Evolutionary conservation across 2,113 vertebrate genomes (phyloP).

Genomic region (Nannospalax galili): DNA sequence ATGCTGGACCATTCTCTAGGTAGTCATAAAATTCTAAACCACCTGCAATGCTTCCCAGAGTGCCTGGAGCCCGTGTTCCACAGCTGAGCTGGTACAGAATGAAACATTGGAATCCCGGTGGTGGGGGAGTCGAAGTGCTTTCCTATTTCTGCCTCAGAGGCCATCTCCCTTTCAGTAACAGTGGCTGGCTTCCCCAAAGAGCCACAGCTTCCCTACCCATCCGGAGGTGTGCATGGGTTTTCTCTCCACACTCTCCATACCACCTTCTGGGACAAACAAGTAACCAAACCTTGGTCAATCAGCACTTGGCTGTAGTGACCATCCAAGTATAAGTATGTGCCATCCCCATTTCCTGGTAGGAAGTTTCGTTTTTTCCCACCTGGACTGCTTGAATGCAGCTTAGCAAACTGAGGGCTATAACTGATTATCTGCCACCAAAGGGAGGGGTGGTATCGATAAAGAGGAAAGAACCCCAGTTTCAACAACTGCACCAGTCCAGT

Average conservation of each 20-base stretch:
- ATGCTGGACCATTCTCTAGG: not conserved
- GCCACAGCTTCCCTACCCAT: not conserved
- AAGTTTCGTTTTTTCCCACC: not conserved
- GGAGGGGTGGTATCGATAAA: not conserved
- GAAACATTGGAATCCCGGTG: not conserved
- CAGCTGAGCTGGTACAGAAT: not conserved
- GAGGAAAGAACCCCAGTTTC: not conserved
- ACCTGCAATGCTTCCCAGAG: not conserved
- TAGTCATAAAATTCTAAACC: not conserved
- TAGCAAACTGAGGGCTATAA: not conserved
- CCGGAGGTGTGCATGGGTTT: not conserved
- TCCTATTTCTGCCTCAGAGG: too few relatives aligned
- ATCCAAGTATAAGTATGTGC: not conserved
- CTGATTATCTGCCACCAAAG: too few relatives aligned
- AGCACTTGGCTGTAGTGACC: not conserved
- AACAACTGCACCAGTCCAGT: not conserved
- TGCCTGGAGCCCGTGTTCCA: not conserved
- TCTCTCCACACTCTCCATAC: not conserved
- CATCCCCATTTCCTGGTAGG: not conserved
- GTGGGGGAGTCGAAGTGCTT: too few relatives aligned
- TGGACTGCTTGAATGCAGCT: not conserved
- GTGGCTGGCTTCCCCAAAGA: not conserved
- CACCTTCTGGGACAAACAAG: not conserved
- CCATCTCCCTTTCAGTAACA: not conserved
- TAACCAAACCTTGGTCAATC: not conserved